These are phyloP conservation scores for Labroides dimidiatus DNA, from an alignment of 2,797 vertebrate species.

Conservation along the genomic window DNA sequence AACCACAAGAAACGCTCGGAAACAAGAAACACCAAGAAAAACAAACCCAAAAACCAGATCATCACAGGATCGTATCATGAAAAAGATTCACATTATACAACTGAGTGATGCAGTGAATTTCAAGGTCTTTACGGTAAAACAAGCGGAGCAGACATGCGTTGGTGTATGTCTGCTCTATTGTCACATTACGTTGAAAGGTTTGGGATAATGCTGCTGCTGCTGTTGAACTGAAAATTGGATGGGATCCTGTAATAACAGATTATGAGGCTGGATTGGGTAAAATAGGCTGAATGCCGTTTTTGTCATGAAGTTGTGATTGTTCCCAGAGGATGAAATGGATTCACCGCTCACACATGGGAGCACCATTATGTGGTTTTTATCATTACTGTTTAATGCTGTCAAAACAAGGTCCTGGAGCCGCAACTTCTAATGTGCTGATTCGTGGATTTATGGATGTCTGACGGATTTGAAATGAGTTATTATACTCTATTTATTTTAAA, in stretches of 20 bases:
- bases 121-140: background rate
- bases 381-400: background rate
- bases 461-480: no score
- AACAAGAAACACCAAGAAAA: no score
- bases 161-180: conserved; percentile 20
- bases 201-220: conserved; percentile 38
- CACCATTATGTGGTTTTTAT: conserved; percentile 2
- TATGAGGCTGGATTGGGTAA: conserved; percentile 32
- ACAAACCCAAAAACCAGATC: no score
- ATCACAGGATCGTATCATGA: no score
- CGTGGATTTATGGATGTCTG: background rate
- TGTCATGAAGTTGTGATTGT: conserved; percentile 26
- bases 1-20: no score
- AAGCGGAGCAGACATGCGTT: background rate
- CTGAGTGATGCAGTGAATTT: no score
- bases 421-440: background rate
- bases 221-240: conserved; percentile 55
- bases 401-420: background rate
- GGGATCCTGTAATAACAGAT: conserved; percentile 51
- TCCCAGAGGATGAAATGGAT: conserved; percentile 11
- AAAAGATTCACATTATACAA: no score
- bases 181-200: conserved; percentile 43
- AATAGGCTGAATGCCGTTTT: conserved; percentile 41
- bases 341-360: background rate
- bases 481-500: no score